Conservation (phyloP, 2,888 invertebrate genomes). For the Scelioninae gen. 1 region DNA sequence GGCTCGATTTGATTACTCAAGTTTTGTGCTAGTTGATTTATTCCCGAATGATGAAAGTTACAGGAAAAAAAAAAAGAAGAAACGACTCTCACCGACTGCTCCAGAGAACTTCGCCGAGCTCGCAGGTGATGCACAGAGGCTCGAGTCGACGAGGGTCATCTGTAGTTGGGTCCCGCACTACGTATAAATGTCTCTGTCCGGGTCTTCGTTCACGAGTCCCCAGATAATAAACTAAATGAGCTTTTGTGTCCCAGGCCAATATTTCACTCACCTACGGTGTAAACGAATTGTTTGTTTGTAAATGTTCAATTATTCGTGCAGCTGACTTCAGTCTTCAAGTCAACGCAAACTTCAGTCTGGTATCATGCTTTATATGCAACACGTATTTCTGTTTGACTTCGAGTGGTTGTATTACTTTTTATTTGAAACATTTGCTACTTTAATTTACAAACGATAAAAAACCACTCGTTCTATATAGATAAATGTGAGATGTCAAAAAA, state of each 20-base stretch:
- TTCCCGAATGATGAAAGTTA: conserved; percentile 26
- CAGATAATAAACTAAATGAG: conserved; percentile 90
- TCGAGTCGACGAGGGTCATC: conserved; percentile 89
- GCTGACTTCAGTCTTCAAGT: conserved; percentile 2
- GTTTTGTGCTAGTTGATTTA: conserved; percentile 20
- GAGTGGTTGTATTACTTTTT: too few species aligned
- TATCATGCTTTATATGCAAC: too few species aligned
- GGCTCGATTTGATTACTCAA: conserved; percentile 38
- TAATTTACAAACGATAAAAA: too few species aligned
- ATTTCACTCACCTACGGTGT: conserved; percentile 86
- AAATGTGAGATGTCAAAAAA: too few species aligned
- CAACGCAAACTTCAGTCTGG: too few species aligned
- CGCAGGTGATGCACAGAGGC: conserved; percentile 94
- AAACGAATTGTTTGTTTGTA: conserved; percentile 36
- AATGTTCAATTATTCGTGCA: conserved; percentile 30
- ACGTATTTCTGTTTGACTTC: too few species aligned
- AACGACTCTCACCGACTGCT: conserved; percentile 87
- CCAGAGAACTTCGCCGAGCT: conserved; percentile 90
- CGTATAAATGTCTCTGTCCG: conserved; percentile 94
- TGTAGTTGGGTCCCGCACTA: conserved; percentile 90
- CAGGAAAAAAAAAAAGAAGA: conserved; percentile 4
- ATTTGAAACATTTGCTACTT: too few species aligned
- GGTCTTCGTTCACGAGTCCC: conserved; percentile 93
- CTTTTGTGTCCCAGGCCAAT: conserved; percentile 93
- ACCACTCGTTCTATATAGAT: too few species aligned